Percentiles rank a stretch among this genome's conserved stretches.
phyloP scores from a whole-genome alignment of 2,113 vertebrate genomes.

The Leucoraja erinaceus region DNA sequence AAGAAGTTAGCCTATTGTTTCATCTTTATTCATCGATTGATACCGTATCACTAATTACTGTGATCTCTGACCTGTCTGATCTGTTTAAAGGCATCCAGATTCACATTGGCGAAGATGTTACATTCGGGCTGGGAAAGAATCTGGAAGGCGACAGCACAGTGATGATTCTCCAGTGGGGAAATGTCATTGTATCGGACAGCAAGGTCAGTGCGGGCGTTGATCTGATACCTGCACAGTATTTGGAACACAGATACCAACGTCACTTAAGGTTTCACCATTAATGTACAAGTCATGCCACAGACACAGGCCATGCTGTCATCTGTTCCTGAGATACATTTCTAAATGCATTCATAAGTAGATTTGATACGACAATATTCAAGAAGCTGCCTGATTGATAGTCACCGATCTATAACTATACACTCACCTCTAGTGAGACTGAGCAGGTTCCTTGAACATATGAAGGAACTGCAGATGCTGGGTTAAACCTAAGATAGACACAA shows the following conservation, averaged over 20 bases:
- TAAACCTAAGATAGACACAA: too few species aligned
- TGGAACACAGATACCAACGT: neutral
- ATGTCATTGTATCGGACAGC: conserved; percentile 40
- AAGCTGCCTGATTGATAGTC: too few species aligned
- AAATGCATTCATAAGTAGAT: neutral
- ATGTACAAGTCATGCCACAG: neutral
- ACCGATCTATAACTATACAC: too few species aligned
- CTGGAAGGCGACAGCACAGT: conserved; percentile 38
- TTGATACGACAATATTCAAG: neutral
- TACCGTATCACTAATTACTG: neutral
- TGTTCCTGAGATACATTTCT: neutral
- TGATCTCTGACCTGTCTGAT: conserved; percentile 34
- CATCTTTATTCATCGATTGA: neutral
- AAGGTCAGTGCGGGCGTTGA: conserved; percentile 39
- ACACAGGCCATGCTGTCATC: neutral
- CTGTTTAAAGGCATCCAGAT: conserved; percentile 29
- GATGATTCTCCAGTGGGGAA: conserved; percentile 39
- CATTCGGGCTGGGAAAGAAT: conserved; percentile 35
- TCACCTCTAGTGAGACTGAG: too few species aligned
- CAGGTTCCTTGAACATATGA: too few species aligned
- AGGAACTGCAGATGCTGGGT: too few species aligned
- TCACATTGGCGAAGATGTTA: conserved; percentile 38
- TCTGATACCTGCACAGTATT: conserved; percentile 33
- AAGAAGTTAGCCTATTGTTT: neutral
- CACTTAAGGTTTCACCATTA: neutral